Base-by-base conservation (phyloP, 2,888 invertebrate species). In the Gymnoscelis rufifasciata region DNA sequence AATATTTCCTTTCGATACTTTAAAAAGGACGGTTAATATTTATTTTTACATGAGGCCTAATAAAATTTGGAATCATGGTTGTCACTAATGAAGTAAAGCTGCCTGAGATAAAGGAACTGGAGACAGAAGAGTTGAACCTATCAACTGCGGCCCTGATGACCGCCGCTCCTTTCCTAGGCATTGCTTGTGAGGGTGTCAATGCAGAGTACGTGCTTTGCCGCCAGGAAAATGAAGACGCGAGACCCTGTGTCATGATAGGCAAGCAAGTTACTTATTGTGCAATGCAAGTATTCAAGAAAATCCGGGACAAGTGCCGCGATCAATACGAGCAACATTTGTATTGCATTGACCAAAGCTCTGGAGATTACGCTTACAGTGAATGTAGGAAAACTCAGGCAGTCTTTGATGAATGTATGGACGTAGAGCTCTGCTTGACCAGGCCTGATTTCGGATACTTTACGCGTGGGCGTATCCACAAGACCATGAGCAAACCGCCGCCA, bases 151-250 rank as follows among this genome's bases (percentile, higher is more conserved):
- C 93, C 37, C 88, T 99, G 14, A 92, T 94, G 73, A 94, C 97
- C 11, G 97, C 94, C 1, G 92, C 95, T 8, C 93, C 95, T 62
- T 96, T 97, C 79, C 83, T 98, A 63, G 98, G 97, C 56, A 96
- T 96, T 81, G 91, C 92, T 63, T 99, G 99, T 81, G 97, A 98
- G 83, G 79, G 87, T 43, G 88, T 93, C 60, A 96, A 96, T 83
- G 97, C 97, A 93, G 98, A 98, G 81, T 98, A 95, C 72, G 93
- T 97, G 91, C 83, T 98, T 30, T 98, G 98, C 62, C 91, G 93
- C n/a, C 69, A 88, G 14, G 97, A 97, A 78, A 80, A 91, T 28
- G 80, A 91, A 5, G 98, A 98, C 80, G 95, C 97, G 0, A 89
- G 97, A 19, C 91, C 92, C 59, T 99, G 98, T 70, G 12, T 98